phyloP scores from a whole-genome alignment of 2,888 invertebrate species.

The Emmelina monodactyla region DNA sequence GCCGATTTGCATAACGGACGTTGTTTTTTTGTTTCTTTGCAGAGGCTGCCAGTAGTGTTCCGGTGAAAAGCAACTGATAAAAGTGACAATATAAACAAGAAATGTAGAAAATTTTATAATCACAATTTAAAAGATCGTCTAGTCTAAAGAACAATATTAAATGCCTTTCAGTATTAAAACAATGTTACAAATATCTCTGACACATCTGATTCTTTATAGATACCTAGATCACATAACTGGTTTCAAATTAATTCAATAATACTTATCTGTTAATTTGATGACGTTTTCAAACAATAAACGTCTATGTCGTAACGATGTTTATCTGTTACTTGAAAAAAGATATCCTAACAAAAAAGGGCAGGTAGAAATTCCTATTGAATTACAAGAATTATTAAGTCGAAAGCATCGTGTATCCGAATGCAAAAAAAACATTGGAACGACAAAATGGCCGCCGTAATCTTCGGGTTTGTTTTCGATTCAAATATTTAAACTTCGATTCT shows the following conservation, averaged over 20 bases:
- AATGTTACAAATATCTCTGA: too few relatives aligned
- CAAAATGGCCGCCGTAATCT: neutral
- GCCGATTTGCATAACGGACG: too few relatives aligned
- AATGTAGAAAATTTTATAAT: too few relatives aligned
- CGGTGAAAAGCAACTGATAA: too few relatives aligned
- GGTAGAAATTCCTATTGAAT: conserved; percentile 9
- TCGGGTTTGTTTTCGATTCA: conserved; percentile 4
- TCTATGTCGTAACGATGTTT: neutral
- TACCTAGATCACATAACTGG: too few relatives aligned
- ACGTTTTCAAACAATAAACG: conserved; percentile 1
- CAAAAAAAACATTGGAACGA: conserved; percentile 1
- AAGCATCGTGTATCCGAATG: conserved; percentile 9
- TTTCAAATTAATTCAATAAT: neutral
- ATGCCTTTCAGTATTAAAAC: too few relatives aligned
- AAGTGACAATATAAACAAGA: too few relatives aligned
- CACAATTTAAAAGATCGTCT: too few relatives aligned
- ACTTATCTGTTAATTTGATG: neutral
- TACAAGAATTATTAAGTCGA: conserved; percentile 10
- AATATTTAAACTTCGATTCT: conserved; percentile 4
- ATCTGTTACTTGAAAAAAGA: conserved; percentile 1
- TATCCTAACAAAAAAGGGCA: conserved; percentile 2
- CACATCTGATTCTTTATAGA: too few relatives aligned
- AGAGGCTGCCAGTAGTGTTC: too few relatives aligned
- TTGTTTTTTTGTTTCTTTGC: too few relatives aligned
- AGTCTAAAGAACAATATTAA: too few relatives aligned